These are phyloP conservation scores for Rhincodon typus DNA, from an alignment of 2,797 vertebrate species.

Conservation along the genomic window DNA sequence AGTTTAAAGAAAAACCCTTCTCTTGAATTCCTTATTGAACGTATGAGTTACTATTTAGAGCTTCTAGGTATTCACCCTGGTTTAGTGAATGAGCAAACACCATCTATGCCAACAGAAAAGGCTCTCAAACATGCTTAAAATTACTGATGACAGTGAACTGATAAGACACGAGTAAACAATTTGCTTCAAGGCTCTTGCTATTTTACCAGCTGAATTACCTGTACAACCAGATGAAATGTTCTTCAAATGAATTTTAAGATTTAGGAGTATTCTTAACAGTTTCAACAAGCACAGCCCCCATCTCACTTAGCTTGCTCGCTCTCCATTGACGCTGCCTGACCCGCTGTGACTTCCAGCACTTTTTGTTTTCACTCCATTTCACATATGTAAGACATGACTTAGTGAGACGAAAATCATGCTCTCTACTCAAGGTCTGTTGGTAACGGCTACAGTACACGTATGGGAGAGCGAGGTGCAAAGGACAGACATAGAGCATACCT, in stretches of 20 bases:
- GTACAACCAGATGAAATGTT: not conserved
- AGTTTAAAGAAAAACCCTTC: too few species aligned
- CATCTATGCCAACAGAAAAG: not conserved
- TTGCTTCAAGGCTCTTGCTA: not conserved
- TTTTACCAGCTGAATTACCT: not conserved
- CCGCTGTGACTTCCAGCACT: too few species aligned
- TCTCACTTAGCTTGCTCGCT: not conserved
- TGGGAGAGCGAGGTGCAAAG: too few species aligned
- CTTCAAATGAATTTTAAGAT: not conserved
- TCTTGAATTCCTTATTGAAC: not conserved
- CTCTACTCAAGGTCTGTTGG: too few species aligned
- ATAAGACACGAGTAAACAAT: not conserved
- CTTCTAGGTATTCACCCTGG: not conserved
- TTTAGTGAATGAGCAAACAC: not conserved
- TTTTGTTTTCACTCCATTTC: too few species aligned
- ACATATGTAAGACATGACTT: too few species aligned
- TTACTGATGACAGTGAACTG: too few species aligned
- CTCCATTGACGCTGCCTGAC: too few species aligned
- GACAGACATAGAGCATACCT: not conserved
- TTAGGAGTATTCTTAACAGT: not conserved
- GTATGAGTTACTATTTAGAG: not conserved
- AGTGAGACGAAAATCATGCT: too few species aligned
- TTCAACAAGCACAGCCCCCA: not conserved
- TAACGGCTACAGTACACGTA: too few species aligned
- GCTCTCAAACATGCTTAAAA: not conserved